Evolutionary conservation across 2,888 invertebrate species (phyloP).

Genomic region (Alsophila aescularia): DNA sequence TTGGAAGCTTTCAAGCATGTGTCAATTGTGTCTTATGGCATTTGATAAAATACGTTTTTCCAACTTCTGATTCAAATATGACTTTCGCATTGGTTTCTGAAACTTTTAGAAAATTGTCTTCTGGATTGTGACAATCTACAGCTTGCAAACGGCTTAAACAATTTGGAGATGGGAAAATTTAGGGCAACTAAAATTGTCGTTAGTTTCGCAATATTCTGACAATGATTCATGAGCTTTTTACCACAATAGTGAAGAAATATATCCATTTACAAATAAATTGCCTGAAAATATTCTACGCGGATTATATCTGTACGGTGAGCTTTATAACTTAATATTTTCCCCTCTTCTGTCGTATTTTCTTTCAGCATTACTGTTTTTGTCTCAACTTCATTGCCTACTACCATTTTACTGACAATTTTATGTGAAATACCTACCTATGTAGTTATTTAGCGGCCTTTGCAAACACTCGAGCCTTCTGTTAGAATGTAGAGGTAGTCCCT

Average conservation of each 20-base stretch:
- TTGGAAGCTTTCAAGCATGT: slow-evolving; percentile 21
- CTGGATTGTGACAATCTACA: slow-evolving; percentile 15
- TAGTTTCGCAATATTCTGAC: background rate
- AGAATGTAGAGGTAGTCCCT: no score
- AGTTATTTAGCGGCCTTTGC: no score
- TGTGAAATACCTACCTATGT: no score
- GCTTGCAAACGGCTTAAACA: slow-evolving; percentile 19
- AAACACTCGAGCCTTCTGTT: no score
- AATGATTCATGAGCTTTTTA: background rate
- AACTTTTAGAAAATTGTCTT: background rate
- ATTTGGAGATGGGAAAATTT: slow-evolving; percentile 18
- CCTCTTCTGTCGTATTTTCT: background rate
- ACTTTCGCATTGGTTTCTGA: no score
- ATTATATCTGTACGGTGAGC: background rate
- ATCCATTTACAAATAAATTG: background rate
- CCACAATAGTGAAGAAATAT: background rate
- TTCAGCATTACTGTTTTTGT: background rate
- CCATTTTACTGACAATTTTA: no score
- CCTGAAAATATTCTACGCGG: background rate
- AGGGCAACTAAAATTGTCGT: background rate
- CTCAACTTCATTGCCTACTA: background rate
- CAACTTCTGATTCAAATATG: background rate
- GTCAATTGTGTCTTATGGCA: background rate
- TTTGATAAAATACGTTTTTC: no score
- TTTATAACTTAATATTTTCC: slow-evolving; percentile 6